Evolutionary conservation across 2,888 invertebrate species (phyloP), one percentile per base, ranked within the genome.

Genomic region (Camponotus fellah): DNA sequence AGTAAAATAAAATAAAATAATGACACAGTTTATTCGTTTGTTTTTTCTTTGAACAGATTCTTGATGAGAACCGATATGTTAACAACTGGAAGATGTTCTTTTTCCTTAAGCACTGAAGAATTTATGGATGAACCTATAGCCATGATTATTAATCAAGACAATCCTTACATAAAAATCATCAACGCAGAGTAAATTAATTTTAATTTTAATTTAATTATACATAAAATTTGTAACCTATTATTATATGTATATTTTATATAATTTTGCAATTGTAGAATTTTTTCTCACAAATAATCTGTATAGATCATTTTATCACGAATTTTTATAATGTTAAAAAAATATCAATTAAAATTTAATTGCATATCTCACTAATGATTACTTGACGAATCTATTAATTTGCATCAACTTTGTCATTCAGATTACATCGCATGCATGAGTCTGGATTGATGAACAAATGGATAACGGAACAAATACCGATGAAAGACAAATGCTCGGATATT

Each of bases 391-490:
- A 10, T 8, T 1, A 43, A 49, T 62, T 79, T 21, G 43, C 8
- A 17, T 32, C 46, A 3, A 58, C 58, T 43, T 71, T 32, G 17
- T 49, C 64, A 92, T 93, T n/a, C 88, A 98, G 98, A 93, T 96
- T 98, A 76, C 97, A 96, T 91, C 96, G 97, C 80, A 96, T 98
- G 96, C 97, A 98, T 92, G 97, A 98, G 94, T 97, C 97, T 77
- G 99, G 99, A 9, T 96, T 99, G 87, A 97, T 98, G 75, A 96
- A 96, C 77, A 97, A 98, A 93, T 99, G 98, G 98, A 95, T 98
- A 85, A 95, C 96, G 40, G 97, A 97, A 49, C 97, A 97, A 94
- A 95, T 98, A 92, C 98, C 98, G 0, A 96, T 96, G 91, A 97
- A 96, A 88, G 97, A 98, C 94, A 97, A 97, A 86, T 99, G 98